phyloP scores from a whole-genome alignment of 2,888 invertebrate genomes.

The Barypeithes pellucidus region DNA sequence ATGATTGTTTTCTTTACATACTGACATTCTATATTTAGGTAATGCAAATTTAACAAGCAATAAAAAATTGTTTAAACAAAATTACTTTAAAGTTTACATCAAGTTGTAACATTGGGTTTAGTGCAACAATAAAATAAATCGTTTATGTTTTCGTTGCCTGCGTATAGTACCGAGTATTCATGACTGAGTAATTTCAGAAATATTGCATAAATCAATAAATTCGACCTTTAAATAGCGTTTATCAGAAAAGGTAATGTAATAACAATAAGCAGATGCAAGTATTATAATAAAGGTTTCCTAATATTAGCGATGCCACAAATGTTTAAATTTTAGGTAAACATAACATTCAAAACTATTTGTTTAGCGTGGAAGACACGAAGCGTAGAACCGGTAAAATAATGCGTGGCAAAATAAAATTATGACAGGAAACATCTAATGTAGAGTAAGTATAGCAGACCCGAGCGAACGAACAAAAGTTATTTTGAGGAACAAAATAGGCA shows the following conservation, averaged over 20 bases:
- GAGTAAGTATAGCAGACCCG: too few species aligned
- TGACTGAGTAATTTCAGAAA: too few species aligned
- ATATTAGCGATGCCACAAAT: neutral
- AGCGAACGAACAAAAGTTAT: too few species aligned
- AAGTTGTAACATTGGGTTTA: slow-evolving; percentile 27
- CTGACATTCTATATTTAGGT: neutral
- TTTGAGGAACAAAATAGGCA: too few species aligned
- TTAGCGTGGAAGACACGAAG: neutral
- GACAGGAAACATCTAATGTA: too few species aligned
- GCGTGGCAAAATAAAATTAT: neutral
- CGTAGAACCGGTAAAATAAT: neutral
- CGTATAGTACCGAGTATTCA: too few species aligned
- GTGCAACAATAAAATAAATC: slow-evolving; percentile 33
- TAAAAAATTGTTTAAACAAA: slow-evolving; percentile 24
- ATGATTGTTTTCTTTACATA: neutral
- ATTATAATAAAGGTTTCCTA: neutral
- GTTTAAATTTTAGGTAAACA: slow-evolving; percentile 7
- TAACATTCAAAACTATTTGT: neutral
- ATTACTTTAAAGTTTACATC: slow-evolving; percentile 25
- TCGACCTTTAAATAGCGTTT: too few species aligned
- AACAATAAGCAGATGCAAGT: neutral
- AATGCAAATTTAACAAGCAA: slow-evolving; percentile 25
- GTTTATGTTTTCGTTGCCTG: slow-evolving; percentile 1
- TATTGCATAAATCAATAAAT: too few species aligned
- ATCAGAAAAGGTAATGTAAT: neutral